These are phyloP conservation scores for Sclerurus mexicanus DNA, from an alignment of 2,113 vertebrate genomes.

Conservation along the genomic window DNA sequence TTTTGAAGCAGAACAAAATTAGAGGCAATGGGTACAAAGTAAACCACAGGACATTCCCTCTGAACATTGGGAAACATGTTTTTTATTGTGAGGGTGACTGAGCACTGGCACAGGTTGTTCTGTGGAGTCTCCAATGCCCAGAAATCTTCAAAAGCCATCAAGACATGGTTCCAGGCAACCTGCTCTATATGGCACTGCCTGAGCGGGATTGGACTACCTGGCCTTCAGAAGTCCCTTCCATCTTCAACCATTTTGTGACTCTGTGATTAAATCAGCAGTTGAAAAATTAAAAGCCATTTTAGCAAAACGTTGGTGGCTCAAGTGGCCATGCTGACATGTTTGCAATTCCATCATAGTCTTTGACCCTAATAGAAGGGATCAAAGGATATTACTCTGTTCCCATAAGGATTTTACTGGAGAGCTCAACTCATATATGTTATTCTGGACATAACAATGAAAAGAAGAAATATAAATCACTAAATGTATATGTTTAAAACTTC, in stretches of 20 bases:
- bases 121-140: neutral
- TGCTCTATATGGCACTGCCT: neutral
- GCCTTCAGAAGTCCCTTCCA: neutral
- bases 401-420: neutral
- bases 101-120: neutral
- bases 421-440: neutral
- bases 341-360: neutral
- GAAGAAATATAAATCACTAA: neutral
- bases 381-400: neutral
- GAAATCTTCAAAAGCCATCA: neutral
- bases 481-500: neutral
- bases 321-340: neutral
- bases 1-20: neutral
- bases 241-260: neutral
- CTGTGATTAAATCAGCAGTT: neutral
- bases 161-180: neutral
- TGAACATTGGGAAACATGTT: neutral
- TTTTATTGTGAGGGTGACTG: rapidly evolving
- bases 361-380: neutral
- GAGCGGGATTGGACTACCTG: neutral
- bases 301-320: neutral
- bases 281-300: neutral
- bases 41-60: neutral
- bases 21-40: neutral
- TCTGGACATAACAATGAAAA: neutral